phyloP scores from a whole-genome alignment of 2,888 invertebrate genomes.

The Caenorhabditis becei region DNA sequence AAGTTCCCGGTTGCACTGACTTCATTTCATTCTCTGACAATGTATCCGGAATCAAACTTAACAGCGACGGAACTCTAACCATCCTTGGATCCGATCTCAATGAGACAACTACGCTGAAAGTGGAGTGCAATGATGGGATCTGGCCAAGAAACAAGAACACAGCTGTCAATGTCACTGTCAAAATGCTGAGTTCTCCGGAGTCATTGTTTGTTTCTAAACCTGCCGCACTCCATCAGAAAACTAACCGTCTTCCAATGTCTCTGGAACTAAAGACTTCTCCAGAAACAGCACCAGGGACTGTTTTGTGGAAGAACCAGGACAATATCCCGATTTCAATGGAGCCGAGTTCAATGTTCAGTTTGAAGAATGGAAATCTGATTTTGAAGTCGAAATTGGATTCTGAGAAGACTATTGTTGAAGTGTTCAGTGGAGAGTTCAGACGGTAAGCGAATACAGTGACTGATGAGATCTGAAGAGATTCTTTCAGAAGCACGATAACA shows the following conservation, averaged over 20 bases:
- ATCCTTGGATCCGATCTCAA: not conserved
- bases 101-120: not conserved
- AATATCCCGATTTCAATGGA: constrained; percentile 14
- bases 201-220: not conserved
- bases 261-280: constrained; percentile 11
- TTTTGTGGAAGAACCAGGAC: constrained; percentile 12
- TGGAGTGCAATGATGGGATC: constrained; percentile 44
- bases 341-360: not conserved
- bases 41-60: not conserved
- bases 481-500: constrained; percentile 25
- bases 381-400: constrained; percentile 5
- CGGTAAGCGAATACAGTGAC: constrained; percentile 6
- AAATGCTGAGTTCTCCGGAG: not conserved
- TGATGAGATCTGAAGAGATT: not conserved
- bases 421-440: constrained; percentile 12
- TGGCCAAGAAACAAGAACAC: constrained; percentile 39
- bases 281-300: constrained; percentile 14
- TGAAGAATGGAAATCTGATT: constrained; percentile 18
- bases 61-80: constrained; percentile 2
- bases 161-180: constrained; percentile 5
- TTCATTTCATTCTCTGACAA: not conserved
- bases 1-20: constrained; percentile 22
- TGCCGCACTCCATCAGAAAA: not conserved
- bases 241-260: constrained; percentile 10
- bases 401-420: not conserved